Conservation (phyloP, 2,888 invertebrate species). For the Coremacera marginata region DNA sequence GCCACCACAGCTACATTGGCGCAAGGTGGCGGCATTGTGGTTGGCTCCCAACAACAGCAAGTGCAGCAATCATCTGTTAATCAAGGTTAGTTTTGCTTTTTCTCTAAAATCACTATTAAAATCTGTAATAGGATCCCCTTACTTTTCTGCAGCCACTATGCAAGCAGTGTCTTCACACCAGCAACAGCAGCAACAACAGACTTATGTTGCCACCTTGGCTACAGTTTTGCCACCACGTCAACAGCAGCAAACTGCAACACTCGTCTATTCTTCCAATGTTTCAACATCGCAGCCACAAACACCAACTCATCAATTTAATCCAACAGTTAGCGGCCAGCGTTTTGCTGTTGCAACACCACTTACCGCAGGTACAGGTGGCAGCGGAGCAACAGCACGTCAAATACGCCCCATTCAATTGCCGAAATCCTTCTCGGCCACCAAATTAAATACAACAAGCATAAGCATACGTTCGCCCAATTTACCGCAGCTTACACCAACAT, state of each 20-base stretch:
- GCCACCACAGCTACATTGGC: slow-evolving; percentile 51
- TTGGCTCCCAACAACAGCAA: slow-evolving; percentile 8
- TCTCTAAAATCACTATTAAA: no score
- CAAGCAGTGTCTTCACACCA: slow-evolving; percentile 54
- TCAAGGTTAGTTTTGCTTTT: slow-evolving; percentile 13
- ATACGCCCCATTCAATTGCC: slow-evolving; percentile 67
- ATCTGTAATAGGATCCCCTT: background rate
- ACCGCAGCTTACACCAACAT: slow-evolving; percentile 59
- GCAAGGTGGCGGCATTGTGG: slow-evolving; percentile 29
- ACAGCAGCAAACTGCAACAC: slow-evolving; percentile 64
- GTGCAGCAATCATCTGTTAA: slow-evolving; percentile 28
- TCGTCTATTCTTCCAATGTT: slow-evolving; percentile 67
- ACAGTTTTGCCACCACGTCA: slow-evolving; percentile 66
- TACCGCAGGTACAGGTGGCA: slow-evolving; percentile 49
- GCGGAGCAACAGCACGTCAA: slow-evolving; percentile 62
- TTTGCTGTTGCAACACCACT: slow-evolving; percentile 65
- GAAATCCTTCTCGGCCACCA: slow-evolving; percentile 63
- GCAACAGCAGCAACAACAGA: slow-evolving; percentile 55
- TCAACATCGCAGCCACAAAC: slow-evolving; percentile 55
- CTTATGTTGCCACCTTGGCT: slow-evolving; percentile 66
- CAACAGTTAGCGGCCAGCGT: slow-evolving; percentile 57
- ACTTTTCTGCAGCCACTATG: slow-evolving; percentile 47
- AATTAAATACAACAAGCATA: slow-evolving; percentile 67
- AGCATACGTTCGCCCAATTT: slow-evolving; percentile 67
- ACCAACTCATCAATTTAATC: slow-evolving; percentile 65